Evolutionary conservation across 2,113 vertebrate genomes (phyloP).

Genomic region (Xenopus laevis): DNA sequence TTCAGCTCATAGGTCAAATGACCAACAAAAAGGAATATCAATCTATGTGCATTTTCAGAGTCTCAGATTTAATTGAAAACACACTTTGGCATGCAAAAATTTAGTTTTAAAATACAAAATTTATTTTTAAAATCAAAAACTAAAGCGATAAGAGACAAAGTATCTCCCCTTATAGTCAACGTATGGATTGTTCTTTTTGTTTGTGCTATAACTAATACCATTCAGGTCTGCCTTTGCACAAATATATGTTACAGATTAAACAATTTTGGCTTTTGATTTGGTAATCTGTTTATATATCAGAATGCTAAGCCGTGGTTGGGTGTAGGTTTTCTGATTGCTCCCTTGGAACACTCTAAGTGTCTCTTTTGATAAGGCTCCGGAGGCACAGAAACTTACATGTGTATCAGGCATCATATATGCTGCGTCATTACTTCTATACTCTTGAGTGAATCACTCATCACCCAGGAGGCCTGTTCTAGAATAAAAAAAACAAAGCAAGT

Average conservation of each 20-base stretch:
- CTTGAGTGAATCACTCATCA: slow-evolving; percentile 38
- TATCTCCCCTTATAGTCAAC: no score
- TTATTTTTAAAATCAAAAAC: no score
- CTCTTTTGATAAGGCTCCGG: not conserved
- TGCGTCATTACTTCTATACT: slow-evolving; percentile 37
- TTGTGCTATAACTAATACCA: not conserved
- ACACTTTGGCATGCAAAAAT: no score
- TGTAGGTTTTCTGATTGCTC: slow-evolving; percentile 20
- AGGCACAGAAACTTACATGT: slow-evolving; percentile 20
- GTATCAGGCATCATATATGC: slow-evolving; percentile 22
- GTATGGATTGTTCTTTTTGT: no score
- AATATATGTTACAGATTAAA: not conserved
- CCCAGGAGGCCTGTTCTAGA: slow-evolving; percentile 38
- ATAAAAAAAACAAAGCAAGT: slow-evolving; percentile 2
- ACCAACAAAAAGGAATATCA: no score
- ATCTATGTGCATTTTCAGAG: no score
- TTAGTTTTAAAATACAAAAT: no score
- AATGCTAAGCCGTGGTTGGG: not conserved
- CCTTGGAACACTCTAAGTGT: slow-evolving; percentile 7
- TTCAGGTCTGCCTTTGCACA: not conserved
- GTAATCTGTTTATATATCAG: slow-evolving; percentile 13
- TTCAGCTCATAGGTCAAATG: no score
- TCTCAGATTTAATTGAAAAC: no score
- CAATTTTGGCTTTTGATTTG: slow-evolving; percentile 15
- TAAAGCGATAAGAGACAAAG: no score